Percentiles rank a stretch among this genome's conserved stretches.
Conservation (phyloP, 2,113 vertebrate genomes). For the Hippocampus mohnikei region DNA sequence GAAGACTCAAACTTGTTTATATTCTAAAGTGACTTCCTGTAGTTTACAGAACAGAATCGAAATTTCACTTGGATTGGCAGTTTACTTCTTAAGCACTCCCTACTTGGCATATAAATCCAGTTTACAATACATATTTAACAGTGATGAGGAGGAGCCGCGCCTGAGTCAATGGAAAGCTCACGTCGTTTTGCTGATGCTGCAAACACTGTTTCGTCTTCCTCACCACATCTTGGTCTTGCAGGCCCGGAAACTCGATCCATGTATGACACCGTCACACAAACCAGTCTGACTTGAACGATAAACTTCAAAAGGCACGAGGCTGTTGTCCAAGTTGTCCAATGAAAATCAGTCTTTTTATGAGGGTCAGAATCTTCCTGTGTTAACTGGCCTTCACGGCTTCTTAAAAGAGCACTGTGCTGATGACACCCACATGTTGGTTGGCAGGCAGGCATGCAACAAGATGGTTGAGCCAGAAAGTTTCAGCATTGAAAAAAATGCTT, state of each 20-base stretch:
- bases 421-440: constrained; percentile 32
- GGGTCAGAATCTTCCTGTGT: constrained; percentile 46
- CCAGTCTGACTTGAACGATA: background rate
- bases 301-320: background rate
- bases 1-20: constrained; percentile 33
- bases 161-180: constrained; percentile 21
- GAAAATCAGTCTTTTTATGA: constrained; percentile 3
- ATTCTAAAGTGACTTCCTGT: constrained; percentile 38
- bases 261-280: background rate
- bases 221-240: constrained; percentile 57
- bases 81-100: constrained; percentile 9
- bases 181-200: constrained; percentile 42
- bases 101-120: constrained; percentile 1
- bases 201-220: constrained; percentile 26
- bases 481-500: too few relatives aligned
- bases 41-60: constrained; percentile 23
- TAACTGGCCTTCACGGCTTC: constrained; percentile 39
- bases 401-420: background rate
- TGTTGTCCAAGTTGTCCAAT: background rate
- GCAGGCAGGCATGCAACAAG: constrained; percentile 6
- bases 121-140: constrained; percentile 10
- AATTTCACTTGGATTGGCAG: constrained; percentile 30
- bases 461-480: background rate
- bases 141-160: constrained; percentile 21
- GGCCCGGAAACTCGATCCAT: constrained; percentile 30